These are phyloP conservation scores for Pseudonaja textilis DNA, from an alignment of 2,113 vertebrate genomes.

Conservation along the genomic window DNA sequence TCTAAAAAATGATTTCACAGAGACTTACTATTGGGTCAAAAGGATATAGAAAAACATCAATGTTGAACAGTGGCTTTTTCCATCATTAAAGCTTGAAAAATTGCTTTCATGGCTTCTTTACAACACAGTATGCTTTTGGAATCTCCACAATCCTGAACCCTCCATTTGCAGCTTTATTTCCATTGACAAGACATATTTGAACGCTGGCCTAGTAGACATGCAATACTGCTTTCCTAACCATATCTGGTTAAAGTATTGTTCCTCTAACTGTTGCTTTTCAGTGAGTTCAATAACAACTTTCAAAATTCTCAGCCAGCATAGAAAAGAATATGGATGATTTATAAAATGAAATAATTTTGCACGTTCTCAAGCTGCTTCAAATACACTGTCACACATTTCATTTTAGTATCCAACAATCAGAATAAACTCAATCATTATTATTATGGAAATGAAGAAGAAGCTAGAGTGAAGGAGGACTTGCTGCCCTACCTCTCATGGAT, in stretches of 20 bases:
- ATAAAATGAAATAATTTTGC: not conserved
- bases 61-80: not conserved
- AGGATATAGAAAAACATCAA: conserved; percentile 18
- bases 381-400: not conserved
- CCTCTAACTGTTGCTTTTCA: not conserved
- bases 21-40: conserved; percentile 19
- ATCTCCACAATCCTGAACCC: not conserved
- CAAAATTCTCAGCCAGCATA: not conserved
- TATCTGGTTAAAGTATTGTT: not conserved
- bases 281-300: not conserved
- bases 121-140: not conserved
- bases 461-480: not conserved
- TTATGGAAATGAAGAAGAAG: not conserved
- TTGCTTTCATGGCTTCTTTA: conserved; percentile 26
- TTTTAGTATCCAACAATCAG: not conserved
- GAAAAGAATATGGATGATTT: not conserved
- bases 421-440: not conserved
- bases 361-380: not conserved
- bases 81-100: not conserved
- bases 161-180: not conserved
- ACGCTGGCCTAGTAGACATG: conserved; percentile 3
- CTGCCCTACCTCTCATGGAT: not conserved
- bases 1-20: conserved; percentile 18
- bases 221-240: conserved; percentile 35
- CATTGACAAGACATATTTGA: conserved; percentile 28